Evolutionary conservation across 2,797 vertebrate species (phyloP).

Genomic region (Hydrocynus forskahlii): DNA sequence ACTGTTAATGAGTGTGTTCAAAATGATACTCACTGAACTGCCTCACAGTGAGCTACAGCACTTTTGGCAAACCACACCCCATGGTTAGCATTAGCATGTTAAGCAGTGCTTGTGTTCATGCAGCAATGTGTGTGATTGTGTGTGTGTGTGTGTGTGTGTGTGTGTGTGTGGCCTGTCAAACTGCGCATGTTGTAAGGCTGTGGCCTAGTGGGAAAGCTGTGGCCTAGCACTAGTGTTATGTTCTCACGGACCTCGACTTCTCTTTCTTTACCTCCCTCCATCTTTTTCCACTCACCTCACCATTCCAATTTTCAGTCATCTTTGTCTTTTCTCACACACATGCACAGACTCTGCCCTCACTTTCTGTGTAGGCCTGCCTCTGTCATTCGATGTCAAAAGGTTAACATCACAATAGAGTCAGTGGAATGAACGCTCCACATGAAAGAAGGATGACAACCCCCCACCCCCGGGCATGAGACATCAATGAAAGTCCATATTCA

Average conservation of each 20-base stretch:
- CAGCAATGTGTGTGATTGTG: no score
- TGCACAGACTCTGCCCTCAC: not conserved
- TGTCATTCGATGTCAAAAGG: slow-evolving; percentile 36
- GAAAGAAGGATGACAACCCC: slow-evolving; percentile 36
- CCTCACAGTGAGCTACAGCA: not conserved
- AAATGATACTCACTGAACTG: slow-evolving; percentile 28
- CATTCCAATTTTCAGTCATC: slow-evolving; percentile 51
- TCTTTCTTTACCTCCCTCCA: slow-evolving; percentile 53
- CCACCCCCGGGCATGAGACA: slow-evolving; percentile 35
- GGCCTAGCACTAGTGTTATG: slow-evolving; percentile 38
- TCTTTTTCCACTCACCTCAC: slow-evolving; percentile 48
- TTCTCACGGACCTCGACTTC: slow-evolving; percentile 55
- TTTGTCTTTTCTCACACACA: slow-evolving; percentile 29
- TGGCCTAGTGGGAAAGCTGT: slow-evolving; percentile 52
- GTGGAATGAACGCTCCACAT: slow-evolving; percentile 17
- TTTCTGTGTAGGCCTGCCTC: slow-evolving; percentile 25
- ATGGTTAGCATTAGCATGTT: not conserved
- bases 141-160: slow-evolving; percentile 11
- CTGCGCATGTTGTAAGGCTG: slow-evolving; percentile 36
- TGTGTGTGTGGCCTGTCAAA: slow-evolving; percentile 39
- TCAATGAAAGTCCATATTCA: slow-evolving; percentile 31
- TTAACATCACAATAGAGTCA: slow-evolving; percentile 26
- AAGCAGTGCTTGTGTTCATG: slow-evolving; percentile 27
- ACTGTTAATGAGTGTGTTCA: not conserved
- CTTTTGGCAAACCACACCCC: slow-evolving; percentile 14